Conservation (phyloP, 2,888 invertebrate genomes). For the Chrysotoxum bicinctum region DNA sequence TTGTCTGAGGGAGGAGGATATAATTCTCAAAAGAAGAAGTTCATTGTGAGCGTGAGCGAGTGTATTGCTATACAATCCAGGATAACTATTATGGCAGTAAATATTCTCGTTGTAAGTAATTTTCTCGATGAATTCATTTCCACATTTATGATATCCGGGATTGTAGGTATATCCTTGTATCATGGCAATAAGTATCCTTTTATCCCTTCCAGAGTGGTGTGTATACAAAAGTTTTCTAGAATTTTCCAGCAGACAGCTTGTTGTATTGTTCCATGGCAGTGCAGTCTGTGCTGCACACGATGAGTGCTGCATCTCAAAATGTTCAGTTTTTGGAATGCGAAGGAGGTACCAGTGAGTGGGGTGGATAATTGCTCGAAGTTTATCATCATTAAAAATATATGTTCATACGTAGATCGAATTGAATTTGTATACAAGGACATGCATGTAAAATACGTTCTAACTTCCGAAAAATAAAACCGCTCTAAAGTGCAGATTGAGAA, state of each 20-base stretch:
- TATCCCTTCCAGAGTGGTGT: slow-evolving; percentile 10
- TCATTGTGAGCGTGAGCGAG: slow-evolving; percentile 8
- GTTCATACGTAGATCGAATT: slow-evolving; percentile 10
- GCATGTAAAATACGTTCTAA: not conserved
- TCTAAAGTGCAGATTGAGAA: not conserved
- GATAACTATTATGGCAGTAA: slow-evolving; percentile 55
- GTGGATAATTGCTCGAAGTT: slow-evolving; percentile 8
- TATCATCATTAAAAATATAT: slow-evolving; percentile 4
- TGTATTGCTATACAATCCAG: slow-evolving; percentile 31
- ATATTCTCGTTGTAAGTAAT: slow-evolving; percentile 63
- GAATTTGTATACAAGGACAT: not conserved
- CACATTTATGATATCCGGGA: slow-evolving; percentile 64
- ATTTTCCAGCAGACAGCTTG: slow-evolving; percentile 19
- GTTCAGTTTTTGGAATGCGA: not conserved
- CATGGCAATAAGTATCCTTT: slow-evolving; percentile 34
- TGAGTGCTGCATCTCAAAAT: not conserved
- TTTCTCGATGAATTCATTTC: slow-evolving; percentile 69
- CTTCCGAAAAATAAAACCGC: not conserved
- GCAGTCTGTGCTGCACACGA: not conserved
- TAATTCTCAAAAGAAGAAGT: slow-evolving; percentile 26
- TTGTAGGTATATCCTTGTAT: slow-evolving; percentile 37
- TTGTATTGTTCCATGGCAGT: slow-evolving; percentile 34
- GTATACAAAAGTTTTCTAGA: slow-evolving; percentile 34
- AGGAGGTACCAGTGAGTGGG: no score
- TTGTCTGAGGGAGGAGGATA: not conserved